These are phyloP conservation scores for Endotricha flammealis DNA, from an alignment of 2,888 invertebrate species.

Conservation along the genomic window DNA sequence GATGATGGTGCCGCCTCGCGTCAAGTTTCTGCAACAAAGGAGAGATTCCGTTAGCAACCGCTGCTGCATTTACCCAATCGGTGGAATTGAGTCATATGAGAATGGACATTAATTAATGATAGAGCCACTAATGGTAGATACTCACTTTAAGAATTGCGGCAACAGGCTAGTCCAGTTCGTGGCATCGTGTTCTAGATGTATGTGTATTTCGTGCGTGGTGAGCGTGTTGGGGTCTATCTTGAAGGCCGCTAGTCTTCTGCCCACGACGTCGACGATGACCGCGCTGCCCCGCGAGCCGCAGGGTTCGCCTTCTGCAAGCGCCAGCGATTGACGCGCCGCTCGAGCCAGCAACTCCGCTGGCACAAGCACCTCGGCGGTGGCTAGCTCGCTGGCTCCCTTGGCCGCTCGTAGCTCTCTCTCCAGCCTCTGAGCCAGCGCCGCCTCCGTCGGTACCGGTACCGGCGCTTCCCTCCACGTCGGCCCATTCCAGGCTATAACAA, in stretches of 20 bases:
- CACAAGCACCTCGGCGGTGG: conserved; percentile 90
- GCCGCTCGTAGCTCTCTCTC: conserved; percentile 89
- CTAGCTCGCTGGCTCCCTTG: conserved; percentile 86
- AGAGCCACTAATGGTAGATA: conserved; percentile 29
- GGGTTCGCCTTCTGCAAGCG: conserved; percentile 92
- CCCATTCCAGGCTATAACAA: conserved; percentile 68
- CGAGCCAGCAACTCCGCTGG: conserved; percentile 89
- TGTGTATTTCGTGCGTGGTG: conserved; percentile 93
- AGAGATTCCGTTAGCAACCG: conserved; percentile 28
- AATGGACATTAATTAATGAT: background rate
- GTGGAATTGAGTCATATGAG: background rate
- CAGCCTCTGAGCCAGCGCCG: conserved; percentile 85
- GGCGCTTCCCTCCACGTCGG: conserved; percentile 69
- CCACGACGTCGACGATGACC: conserved; percentile 90
- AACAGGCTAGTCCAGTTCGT: conserved; percentile 92
- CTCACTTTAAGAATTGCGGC: conserved; percentile 94
- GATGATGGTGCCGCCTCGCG: conserved; percentile 91
- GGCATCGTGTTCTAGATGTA: conserved; percentile 91
- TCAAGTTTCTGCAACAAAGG: conserved; percentile 83
- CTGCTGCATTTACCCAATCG: background rate
- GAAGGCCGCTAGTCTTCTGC: conserved; percentile 87
- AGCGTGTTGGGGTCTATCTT: conserved; percentile 92
- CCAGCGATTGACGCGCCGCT: conserved; percentile 87
- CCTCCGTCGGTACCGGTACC: conserved; percentile 77
- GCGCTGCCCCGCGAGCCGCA: conserved; percentile 93